Evolutionary conservation across 2,888 invertebrate genomes (phyloP).

Genomic region (Timandra comae): DNA sequence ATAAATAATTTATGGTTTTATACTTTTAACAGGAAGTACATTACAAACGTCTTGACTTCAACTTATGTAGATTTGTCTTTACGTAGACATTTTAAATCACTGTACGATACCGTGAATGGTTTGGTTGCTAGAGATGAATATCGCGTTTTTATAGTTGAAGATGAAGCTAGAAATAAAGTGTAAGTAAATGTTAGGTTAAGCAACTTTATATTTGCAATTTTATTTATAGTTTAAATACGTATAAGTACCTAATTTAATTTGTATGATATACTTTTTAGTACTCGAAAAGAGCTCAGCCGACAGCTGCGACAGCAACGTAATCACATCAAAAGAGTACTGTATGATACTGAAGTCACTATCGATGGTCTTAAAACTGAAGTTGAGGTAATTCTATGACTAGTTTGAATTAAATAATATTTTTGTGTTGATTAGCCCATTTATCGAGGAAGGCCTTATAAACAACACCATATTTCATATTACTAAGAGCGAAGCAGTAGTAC

Average conservation of each 20-base stretch:
- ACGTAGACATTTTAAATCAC: constrained; percentile 20
- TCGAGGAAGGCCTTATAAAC: too few species aligned
- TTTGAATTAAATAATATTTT: too few species aligned
- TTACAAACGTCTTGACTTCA: constrained; percentile 24
- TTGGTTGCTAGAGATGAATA: constrained; percentile 18
- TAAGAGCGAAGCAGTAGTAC: too few species aligned
- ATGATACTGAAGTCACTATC: constrained; percentile 43
- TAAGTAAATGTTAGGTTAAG: constrained; percentile 15
- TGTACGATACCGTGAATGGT: constrained; percentile 20
- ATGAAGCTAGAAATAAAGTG: constrained; percentile 39
- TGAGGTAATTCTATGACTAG: constrained; percentile 38
- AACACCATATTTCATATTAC: too few species aligned
- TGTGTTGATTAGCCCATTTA: too few species aligned
- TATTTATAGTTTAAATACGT: neutral
- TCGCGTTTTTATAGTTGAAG: constrained; percentile 24
- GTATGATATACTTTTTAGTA: constrained; percentile 20
- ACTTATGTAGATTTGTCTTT: constrained; percentile 37
- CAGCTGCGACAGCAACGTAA: constrained; percentile 49
- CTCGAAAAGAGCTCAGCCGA: constrained; percentile 37
- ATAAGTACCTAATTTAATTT: neutral
- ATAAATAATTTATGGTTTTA: neutral
- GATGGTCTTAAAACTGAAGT: constrained; percentile 37
- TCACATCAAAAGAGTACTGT: constrained; percentile 43
- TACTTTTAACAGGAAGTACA: constrained; percentile 32
- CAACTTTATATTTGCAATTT: too few species aligned